Evolutionary conservation across 2,113 vertebrate genomes (phyloP), one percentile per base, ranked within the genome.

Genomic region (Heterotilapia buettikoferi): DNA sequence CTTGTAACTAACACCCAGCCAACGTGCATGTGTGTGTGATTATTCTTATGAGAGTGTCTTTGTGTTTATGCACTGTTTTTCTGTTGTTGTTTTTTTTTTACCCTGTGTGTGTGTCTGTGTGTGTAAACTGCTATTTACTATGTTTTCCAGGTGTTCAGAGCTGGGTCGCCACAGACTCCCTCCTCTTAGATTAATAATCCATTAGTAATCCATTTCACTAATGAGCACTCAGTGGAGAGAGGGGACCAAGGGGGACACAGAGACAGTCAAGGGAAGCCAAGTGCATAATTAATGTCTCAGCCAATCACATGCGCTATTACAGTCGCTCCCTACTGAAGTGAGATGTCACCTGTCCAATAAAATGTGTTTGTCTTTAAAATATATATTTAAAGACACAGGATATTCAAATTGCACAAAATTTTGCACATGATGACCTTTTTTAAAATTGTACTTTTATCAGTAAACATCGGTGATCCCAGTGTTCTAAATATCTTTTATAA

Each of bases 201-300:
- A 97, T 96, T 96, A 96, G 95, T 96, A 96, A 97, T 97, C 97
- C 96, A 97, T 96, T 97, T 97, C 96, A 91, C 93, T 97, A 98
- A 97, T 97, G 96, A 97, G 96, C 96, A 95, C 95, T 96, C 94
- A 97, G 96, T 95, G 96, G 97, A 97, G 96, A 96, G 95, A 96
- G 94, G 92, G 93, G 88, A 90, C 92, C 85, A 79, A 95, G 95
- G 95, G 91, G 96, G 95, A 91, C 94, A 95, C 85, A 2, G 80
- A 89, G 95, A 97, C 96, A 96, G 94, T 96, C 96, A 95, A 95
- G 96, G 97, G 97, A 98, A 98, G 94, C 97, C 96, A 96, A 97
- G 97, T 97, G 97, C 96, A 97, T 98, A 98, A 97, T 96, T 97
- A 97, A 97, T 97, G 96, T 97, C 97, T 97, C 94, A 96, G 94